phyloP scores from a whole-genome alignment of 2,797 vertebrate genomes.

The Cichlasoma orientale region DNA sequence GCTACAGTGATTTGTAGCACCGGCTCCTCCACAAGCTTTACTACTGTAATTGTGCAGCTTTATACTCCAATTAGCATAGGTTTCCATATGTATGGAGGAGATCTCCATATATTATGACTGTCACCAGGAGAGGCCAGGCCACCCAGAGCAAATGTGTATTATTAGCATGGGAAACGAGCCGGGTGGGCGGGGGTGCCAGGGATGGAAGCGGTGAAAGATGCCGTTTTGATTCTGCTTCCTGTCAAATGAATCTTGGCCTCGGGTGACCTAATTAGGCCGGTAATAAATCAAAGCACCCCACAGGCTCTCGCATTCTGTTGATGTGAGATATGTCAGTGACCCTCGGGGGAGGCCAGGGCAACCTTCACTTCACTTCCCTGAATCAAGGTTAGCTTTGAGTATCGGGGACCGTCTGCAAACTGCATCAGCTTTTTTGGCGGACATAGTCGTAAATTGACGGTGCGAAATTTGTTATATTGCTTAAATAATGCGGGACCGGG shows the following conservation, averaged over 20 bases:
- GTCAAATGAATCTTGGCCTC: constrained; percentile 72
- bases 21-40: constrained; percentile 47
- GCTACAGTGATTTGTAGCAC: constrained; percentile 65
- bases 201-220: constrained; percentile 44
- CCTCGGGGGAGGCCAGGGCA: constrained; percentile 60
- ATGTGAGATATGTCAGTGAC: constrained; percentile 69
- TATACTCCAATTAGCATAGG: constrained; percentile 68
- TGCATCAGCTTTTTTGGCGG: background rate
- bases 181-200: background rate
- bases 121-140: constrained; percentile 18
- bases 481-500: background rate
- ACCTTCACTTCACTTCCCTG: constrained; percentile 59
- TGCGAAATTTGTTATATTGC: background rate
- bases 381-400: constrained; percentile 66
- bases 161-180: constrained; percentile 21
- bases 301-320: constrained; percentile 52
- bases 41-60: constrained; percentile 66
- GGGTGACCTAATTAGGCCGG: constrained; percentile 76
- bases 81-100: constrained; percentile 64
- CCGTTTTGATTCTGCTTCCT: constrained; percentile 61
- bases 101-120: constrained; percentile 50
- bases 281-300: constrained; percentile 72
- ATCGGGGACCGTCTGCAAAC: constrained; percentile 37
- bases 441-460: background rate
- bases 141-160: constrained; percentile 44